phyloP scores from a whole-genome alignment of 2,888 invertebrate genomes.

The Philonicus albiceps region DNA sequence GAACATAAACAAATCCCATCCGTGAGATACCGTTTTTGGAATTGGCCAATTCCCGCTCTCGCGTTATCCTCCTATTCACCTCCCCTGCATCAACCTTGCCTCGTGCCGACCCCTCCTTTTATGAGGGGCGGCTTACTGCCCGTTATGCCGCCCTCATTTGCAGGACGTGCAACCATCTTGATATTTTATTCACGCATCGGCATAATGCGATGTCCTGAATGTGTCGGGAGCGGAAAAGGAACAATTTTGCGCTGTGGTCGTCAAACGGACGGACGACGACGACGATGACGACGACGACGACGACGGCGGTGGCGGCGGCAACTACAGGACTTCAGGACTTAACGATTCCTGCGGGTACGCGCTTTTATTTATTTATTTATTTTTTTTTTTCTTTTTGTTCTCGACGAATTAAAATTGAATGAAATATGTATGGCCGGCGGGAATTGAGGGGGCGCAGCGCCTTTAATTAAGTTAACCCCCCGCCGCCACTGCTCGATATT shows the following conservation, averaged over 20 bases:
- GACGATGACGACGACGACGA: too few relatives aligned
- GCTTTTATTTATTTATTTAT: background rate
- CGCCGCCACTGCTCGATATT: background rate
- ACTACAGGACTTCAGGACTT: background rate
- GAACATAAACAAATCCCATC: slow-evolving; percentile 40
- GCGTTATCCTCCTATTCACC: background rate
- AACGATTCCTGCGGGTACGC: background rate
- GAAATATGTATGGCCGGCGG: slow-evolving; percentile 10
- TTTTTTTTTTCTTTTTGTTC: background rate
- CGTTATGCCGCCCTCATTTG: slow-evolving; percentile 17
- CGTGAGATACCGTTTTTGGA: slow-evolving; percentile 34
- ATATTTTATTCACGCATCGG: slow-evolving; percentile 29
- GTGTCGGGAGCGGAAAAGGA: background rate
- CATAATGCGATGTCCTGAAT: slow-evolving; percentile 26
- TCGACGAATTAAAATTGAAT: slow-evolving; percentile 24
- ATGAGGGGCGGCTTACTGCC: slow-evolving; percentile 1
- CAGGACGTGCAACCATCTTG: background rate
- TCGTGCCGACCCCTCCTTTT: background rate
- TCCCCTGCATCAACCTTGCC: background rate
- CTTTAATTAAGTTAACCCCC: slow-evolving; percentile 6
- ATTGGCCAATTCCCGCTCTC: slow-evolving; percentile 29
- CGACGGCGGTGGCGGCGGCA: background rate
- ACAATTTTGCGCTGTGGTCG: background rate
- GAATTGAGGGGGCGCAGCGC: background rate
- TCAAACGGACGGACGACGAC: background rate